Evolutionary conservation across 2,797 vertebrate species (phyloP), one percentile per base, ranked within the genome.

Genomic region (Dendrocincla fuliginosa): DNA sequence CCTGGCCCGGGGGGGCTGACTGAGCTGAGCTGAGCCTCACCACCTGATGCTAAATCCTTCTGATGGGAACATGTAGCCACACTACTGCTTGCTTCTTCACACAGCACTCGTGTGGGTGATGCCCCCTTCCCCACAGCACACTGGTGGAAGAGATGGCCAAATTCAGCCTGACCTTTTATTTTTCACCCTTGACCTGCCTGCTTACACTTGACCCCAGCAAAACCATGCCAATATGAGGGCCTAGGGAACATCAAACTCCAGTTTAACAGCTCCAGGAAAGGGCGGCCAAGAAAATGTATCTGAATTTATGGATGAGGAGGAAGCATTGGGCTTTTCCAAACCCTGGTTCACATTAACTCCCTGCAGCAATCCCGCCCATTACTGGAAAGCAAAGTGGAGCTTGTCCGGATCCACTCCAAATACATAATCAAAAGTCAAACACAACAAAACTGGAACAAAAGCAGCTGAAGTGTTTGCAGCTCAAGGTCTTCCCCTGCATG

Each of bases 331-430:
- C 59, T 91, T 94, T 95, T 93, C 80, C 83, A 93, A 84, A 84
- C 65, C 42, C 89, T 96, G 89, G 85, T 87, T 96, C 77, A 49
- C 70, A 95, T 93, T 90, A 96, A 84, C 27, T 90, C 67, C 84
- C 86, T 74, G 75, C 71, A 92, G 84, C 75, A 92, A 73, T 96
- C 91, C 93, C 2, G 4, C 83, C 81, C 71, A 87, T 94, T 96
- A 79, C 74, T 95, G 96, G 94, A 91, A 93, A 91, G 90, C 67
- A 84, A 64, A 89, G 83, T 27, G 52, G 83, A 95, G 74, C 67
- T 44, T 79, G 56, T 79, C 89, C 80, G 91, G 95, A 82, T 60
- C 44, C 28, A 82, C 32, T 95, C 59, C 35, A 79, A 91, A 82
- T 70, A 28, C 69, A 81, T 59, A 87, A 55, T 49, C 82, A 70